Evolutionary conservation across 2,113 vertebrate genomes (phyloP).

Genomic region (Indicator indicator): DNA sequence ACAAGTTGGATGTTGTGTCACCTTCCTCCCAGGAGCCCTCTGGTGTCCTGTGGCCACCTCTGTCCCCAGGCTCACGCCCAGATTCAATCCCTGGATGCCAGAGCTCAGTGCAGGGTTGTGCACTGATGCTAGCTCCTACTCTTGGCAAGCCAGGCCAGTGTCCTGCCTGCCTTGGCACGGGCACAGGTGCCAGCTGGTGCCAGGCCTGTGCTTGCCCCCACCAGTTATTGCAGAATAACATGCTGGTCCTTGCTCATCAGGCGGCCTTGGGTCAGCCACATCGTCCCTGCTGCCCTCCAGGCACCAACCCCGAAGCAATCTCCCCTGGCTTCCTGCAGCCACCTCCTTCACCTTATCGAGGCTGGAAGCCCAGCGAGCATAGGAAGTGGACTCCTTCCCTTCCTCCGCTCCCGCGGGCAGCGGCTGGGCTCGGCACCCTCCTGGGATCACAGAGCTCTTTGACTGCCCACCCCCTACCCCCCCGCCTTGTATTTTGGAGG

Average conservation of each 20-base stretch:
- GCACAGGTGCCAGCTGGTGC: rapidly evolving
- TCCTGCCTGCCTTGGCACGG: not conserved
- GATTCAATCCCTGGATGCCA: not conserved
- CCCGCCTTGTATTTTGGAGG: not conserved
- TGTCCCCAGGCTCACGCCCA: not conserved
- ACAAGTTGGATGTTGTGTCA: not conserved
- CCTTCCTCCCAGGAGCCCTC: not conserved
- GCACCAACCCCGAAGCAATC: not conserved
- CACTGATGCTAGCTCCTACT: not conserved
- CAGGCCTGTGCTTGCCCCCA: not conserved
- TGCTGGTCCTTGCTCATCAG: not conserved
- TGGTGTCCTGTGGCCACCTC: not conserved
- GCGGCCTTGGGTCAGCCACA: not conserved
- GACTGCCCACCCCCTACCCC: not conserved
- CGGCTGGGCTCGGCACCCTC: not conserved
- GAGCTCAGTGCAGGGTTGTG: not conserved
- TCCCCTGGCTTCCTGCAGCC: not conserved
- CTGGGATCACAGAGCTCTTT: slow-evolving; percentile 51
- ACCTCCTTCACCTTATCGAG: not conserved
- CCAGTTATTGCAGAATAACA: not conserved
- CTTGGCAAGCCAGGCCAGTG: not conserved
- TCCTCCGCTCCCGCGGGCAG: not conserved
- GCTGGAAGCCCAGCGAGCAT: not conserved
- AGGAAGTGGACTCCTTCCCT: slow-evolving; percentile 33
- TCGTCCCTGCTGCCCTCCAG: not conserved